phyloP scores from a whole-genome alignment of 2,888 invertebrate genomes.

The Idaea straminata region DNA sequence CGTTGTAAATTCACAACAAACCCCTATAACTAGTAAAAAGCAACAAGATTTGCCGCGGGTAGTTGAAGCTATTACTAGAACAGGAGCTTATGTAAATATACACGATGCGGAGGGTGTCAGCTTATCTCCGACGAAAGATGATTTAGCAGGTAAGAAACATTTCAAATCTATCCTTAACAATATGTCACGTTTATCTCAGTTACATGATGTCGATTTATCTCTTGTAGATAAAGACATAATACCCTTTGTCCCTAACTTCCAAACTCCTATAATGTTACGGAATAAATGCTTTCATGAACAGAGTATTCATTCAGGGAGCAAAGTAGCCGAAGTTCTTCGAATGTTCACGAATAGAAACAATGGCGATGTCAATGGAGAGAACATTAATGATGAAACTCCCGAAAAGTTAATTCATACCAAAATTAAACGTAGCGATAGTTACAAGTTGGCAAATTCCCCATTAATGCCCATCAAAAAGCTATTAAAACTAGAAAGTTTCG shows the following conservation, averaged over 20 bases:
- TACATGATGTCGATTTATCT: constrained; percentile 45
- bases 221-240: constrained; percentile 52
- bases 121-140: constrained; percentile 81
- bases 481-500: constrained; percentile 74
- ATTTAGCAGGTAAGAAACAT: constrained; percentile 84
- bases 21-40: constrained; percentile 49
- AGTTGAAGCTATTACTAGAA: constrained; percentile 72
- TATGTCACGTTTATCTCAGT: constrained; percentile 37
- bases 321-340: constrained; percentile 71
- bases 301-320: constrained; percentile 50
- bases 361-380: constrained; percentile 40
- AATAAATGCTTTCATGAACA: constrained; percentile 54
- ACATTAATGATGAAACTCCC: constrained; percentile 31
- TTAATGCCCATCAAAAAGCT: constrained; percentile 83
- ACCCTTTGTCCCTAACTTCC: constrained; percentile 72
- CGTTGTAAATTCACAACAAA: constrained; percentile 42
- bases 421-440: constrained; percentile 91
- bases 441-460: constrained; percentile 89
- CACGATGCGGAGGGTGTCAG: constrained; percentile 82
- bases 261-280: constrained; percentile 69
- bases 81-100: constrained; percentile 86
- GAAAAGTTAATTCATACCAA: constrained; percentile 64
- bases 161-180: background rate
- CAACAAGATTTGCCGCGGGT: constrained; percentile 64
- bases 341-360: constrained; percentile 68